These are phyloP conservation scores for Diloba caeruleocephala DNA, from an alignment of 2,888 invertebrate species.

Conservation along the genomic window DNA sequence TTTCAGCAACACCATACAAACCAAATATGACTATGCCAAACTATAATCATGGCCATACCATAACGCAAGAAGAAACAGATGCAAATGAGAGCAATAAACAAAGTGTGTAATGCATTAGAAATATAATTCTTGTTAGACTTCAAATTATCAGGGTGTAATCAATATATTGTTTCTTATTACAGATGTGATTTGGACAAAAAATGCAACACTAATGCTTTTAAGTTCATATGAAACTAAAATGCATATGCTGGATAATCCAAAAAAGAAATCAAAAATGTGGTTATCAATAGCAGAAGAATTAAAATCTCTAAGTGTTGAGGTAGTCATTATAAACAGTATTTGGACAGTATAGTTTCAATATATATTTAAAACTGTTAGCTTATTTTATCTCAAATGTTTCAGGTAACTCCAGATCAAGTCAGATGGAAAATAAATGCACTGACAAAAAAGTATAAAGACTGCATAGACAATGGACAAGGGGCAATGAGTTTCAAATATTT, in stretches of 20 bases:
- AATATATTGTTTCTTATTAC: slow-evolving; percentile 17
- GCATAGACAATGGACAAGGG: slow-evolving; percentile 73
- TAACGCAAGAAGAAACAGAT: slow-evolving; percentile 67
- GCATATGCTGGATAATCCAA: slow-evolving; percentile 76
- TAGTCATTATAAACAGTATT: slow-evolving; percentile 33
- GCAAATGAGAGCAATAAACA: slow-evolving; percentile 70
- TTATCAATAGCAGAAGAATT: slow-evolving; percentile 75
- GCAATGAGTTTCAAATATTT: slow-evolving; percentile 72
- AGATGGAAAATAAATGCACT: slow-evolving; percentile 79
- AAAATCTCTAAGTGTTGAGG: slow-evolving; percentile 72
- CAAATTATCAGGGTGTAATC: neutral
- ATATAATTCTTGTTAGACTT: neutral
- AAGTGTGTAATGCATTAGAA: slow-evolving; percentile 60
- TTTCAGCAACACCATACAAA: slow-evolving; percentile 67
- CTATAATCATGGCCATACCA: slow-evolving; percentile 61
- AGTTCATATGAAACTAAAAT: slow-evolving; percentile 77
- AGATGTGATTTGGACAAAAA: slow-evolving; percentile 78
- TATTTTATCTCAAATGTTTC: slow-evolving; percentile 6
- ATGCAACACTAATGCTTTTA: slow-evolving; percentile 72
- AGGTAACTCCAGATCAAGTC: slow-evolving; percentile 79
- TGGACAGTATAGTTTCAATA: neutral
- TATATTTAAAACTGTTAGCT: neutral
- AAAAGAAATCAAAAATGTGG: slow-evolving; percentile 81
- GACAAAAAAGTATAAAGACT: slow-evolving; percentile 78
- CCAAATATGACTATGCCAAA: slow-evolving; percentile 62